phyloP scores from a whole-genome alignment of 2,113 vertebrate species.

The Tringa solitaria region DNA sequence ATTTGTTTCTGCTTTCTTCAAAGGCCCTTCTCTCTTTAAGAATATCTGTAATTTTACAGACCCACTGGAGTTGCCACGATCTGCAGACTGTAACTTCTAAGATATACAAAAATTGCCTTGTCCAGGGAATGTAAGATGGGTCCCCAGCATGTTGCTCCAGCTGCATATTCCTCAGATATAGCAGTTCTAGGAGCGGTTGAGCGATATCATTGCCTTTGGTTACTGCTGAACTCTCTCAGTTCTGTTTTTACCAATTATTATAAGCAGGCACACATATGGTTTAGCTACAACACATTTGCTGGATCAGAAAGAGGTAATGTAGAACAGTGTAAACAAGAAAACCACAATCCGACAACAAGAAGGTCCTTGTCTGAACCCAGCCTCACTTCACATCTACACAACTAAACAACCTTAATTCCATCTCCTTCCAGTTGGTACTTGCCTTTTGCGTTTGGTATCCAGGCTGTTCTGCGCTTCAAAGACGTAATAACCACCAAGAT shows the following conservation, averaged over 20 bases:
- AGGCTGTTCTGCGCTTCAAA: background rate
- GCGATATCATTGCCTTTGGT: background rate
- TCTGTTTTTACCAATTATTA: background rate
- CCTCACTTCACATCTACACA: background rate
- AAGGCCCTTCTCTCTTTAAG: background rate
- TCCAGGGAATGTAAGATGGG: fast-evolving
- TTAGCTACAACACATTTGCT: background rate
- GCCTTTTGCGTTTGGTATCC: slow-evolving; percentile 1
- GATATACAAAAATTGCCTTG: background rate
- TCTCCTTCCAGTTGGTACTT: slow-evolving; percentile 35
- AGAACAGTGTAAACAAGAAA: slow-evolving; percentile 34
- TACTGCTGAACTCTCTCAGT: background rate
- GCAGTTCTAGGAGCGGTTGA: background rate
- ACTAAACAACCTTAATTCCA: background rate
- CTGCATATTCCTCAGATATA: background rate
- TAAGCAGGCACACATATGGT: background rate
- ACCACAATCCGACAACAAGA: background rate
- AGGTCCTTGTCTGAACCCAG: slow-evolving; percentile 40
- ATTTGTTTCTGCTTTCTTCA: slow-evolving; percentile 27
- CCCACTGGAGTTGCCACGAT: background rate
- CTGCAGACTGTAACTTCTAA: background rate
- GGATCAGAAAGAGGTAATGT: slow-evolving; percentile 5
- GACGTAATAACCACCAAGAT: background rate
- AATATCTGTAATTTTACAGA: background rate
- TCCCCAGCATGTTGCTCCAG: background rate